Evolutionary conservation across 2,797 vertebrate genomes (phyloP).

Genomic region (Acanthurus tractus): DNA sequence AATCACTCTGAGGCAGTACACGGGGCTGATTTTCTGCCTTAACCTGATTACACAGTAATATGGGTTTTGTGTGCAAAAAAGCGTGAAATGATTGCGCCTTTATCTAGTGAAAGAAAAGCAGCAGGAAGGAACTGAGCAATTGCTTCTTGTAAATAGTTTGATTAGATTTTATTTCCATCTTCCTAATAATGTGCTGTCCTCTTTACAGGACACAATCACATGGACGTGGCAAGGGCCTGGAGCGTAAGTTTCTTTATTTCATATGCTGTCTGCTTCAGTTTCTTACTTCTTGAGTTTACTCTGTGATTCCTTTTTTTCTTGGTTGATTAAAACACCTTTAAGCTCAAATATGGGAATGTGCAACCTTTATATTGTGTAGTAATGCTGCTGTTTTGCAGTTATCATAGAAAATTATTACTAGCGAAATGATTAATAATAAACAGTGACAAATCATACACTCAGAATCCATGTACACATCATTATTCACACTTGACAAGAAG

Average conservation of each 20-base stretch:
- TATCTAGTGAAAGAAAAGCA: neutral
- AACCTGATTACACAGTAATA: neutral
- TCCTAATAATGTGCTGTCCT: neutral
- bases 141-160: neutral
- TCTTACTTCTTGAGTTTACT: neutral
- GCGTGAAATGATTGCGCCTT: neutral
- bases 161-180: neutral
- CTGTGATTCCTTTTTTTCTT: too few species aligned
- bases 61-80: neutral
- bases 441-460: neutral
- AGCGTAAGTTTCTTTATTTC: conserved; percentile 87
- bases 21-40: neutral
- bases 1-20: neutral
- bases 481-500: neutral
- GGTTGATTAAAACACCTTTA: too few species aligned
- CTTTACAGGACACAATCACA: conserved; percentile 93
- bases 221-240: conserved; percentile 99
- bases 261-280: neutral
- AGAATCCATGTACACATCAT: neutral
- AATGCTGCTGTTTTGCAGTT: neutral
- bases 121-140: neutral
- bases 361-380: neutral
- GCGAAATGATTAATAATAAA: neutral
- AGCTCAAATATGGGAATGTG: neutral
- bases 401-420: too few species aligned